Conservation (phyloP, 2,888 invertebrate species). For the Meloe dianella region DNA sequence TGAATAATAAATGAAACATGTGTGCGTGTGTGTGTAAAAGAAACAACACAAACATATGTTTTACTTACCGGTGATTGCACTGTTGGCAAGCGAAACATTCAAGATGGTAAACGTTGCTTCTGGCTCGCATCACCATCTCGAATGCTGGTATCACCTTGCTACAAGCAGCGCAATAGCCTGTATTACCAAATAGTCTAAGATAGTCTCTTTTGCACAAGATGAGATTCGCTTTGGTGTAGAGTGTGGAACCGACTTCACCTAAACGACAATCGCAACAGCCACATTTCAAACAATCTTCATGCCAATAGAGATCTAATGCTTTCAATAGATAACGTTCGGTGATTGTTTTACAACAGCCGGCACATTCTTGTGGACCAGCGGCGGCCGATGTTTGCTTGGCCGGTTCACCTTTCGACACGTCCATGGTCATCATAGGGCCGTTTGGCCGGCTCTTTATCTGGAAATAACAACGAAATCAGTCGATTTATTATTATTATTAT, state of each 20-base stretch:
- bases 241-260: conserved; percentile 94
- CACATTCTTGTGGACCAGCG: conserved; percentile 77
- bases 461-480: conserved; percentile 38
- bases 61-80: conserved; percentile 92
- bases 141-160: conserved; percentile 97
- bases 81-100: conserved; percentile 99
- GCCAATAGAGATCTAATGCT: conserved; percentile 94
- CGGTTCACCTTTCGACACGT: conserved; percentile 79
- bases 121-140: conserved; percentile 98
- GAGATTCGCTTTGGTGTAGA: conserved; percentile 94
- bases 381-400: conserved; percentile 59
- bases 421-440: conserved; percentile 81
- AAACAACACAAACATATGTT: neutral
- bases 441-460: conserved; percentile 57
- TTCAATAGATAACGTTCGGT: conserved; percentile 89
- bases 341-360: conserved; percentile 93
- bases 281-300: conserved; percentile 97
- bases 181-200: conserved; percentile 93
- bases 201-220: conserved; percentile 96
- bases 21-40: neutral
- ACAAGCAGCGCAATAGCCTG: conserved; percentile 96
- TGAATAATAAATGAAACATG: conserved; percentile 12
- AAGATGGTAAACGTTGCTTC: conserved; percentile 95
- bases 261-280: conserved; percentile 96
- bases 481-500: neutral